Conservation (phyloP, 2,797 vertebrate species). For the Rhincodon typus region DNA sequence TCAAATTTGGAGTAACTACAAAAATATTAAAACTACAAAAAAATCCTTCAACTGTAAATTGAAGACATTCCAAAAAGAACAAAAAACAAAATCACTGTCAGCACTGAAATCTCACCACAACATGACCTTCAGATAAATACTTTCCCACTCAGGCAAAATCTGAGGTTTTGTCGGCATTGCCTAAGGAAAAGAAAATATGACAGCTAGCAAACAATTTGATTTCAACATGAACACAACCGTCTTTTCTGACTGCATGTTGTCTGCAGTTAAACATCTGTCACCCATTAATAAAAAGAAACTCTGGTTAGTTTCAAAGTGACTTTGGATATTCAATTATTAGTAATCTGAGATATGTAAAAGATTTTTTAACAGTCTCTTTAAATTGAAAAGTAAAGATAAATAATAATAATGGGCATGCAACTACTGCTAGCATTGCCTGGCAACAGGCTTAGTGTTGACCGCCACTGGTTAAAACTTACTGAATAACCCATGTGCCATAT, state of each 20-base stretch:
- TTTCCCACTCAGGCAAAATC: neutral
- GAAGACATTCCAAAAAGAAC: neutral
- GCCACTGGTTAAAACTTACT: too few relatives aligned
- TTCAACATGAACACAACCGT: neutral
- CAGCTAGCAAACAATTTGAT: neutral
- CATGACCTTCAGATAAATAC: neutral
- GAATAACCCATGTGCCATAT: too few relatives aligned
- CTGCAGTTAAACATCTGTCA: neutral
- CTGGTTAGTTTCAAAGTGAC: neutral
- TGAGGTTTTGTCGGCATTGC: neutral
- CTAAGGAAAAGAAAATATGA: neutral
- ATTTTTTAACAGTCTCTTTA: neutral
- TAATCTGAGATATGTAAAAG: neutral
- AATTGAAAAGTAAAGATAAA: neutral
- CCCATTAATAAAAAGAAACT: neutral
- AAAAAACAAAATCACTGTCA: neutral
- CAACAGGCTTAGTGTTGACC: too few relatives aligned
- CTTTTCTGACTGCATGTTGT: neutral
- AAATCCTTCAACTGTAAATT: neutral
- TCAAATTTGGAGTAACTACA: neutral
- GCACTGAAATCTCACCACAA: neutral
- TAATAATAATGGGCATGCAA: too few relatives aligned
- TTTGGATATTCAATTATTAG: neutral
- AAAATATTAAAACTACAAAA: neutral
- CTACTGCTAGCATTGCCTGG: too few relatives aligned